phyloP scores from a whole-genome alignment of 2,888 invertebrate species.

The Heteropelma amictum region DNA sequence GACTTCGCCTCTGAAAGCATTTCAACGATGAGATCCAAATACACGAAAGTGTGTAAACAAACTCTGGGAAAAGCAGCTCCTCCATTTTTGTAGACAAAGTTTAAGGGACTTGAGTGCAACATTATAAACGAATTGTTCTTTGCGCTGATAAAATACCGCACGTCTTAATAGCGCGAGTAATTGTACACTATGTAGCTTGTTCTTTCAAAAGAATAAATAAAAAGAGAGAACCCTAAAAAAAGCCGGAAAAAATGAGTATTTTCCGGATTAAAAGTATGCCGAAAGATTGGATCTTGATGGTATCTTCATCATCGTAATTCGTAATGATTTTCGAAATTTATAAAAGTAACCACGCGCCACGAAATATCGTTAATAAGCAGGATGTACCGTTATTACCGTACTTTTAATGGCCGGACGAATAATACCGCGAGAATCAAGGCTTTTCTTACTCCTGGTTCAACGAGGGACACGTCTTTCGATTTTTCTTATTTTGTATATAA shows the following conservation, averaged over 20 bases:
- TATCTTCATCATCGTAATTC: no score
- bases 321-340: not conserved
- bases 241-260: not conserved
- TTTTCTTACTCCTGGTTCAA: slow-evolving; percentile 10
- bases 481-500: slow-evolving; percentile 4
- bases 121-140: slow-evolving; percentile 37
- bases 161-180: not conserved
- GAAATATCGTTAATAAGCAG: not conserved
- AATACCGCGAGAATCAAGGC: not conserved
- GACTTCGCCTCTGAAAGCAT: slow-evolving; percentile 22
- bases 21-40: slow-evolving; percentile 12
- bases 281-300: no score
- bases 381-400: not conserved
- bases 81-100: not conserved
- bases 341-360: not conserved
- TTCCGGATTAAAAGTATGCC: no score
- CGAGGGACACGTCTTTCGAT: not conserved
- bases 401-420: not conserved
- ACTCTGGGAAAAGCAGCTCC: slow-evolving; percentile 11
- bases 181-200: no score
- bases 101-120: slow-evolving; percentile 2
- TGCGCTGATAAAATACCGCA: slow-evolving; percentile 6
- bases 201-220: no score
- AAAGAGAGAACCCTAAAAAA: not conserved
- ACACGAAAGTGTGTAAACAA: slow-evolving; percentile 43